These are phyloP conservation scores for Nemotelus nigrinus DNA, from an alignment of 2,888 invertebrate species.

Conservation along the genomic window DNA sequence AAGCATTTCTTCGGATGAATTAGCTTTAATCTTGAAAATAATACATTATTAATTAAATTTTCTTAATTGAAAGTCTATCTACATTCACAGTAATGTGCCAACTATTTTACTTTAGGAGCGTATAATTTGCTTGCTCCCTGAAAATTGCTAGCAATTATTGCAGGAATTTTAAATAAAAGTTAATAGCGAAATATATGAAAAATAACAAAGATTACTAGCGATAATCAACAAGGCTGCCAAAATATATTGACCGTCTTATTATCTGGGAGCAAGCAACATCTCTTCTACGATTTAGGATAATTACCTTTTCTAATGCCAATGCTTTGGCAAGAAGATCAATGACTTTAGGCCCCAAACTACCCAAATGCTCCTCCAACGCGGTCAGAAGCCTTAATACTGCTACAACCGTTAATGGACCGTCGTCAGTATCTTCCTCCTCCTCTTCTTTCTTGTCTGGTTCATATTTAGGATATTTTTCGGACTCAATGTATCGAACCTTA, in stretches of 20 bases:
- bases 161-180: not conserved
- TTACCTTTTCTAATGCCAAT: constrained; percentile 76
- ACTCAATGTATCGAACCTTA: constrained; percentile 59
- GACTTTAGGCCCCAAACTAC: constrained; percentile 84
- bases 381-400: constrained; percentile 79
- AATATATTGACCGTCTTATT: too few relatives aligned
- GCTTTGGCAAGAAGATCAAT: constrained; percentile 81
- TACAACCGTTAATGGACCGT: constrained; percentile 69
- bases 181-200: too few relatives aligned
- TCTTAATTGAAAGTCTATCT: not conserved
- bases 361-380: constrained; percentile 83
- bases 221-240: too few relatives aligned
- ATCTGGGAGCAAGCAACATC: too few relatives aligned
- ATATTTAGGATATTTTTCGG: constrained; percentile 61
- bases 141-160: not conserved
- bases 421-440: constrained; percentile 65
- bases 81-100: not conserved
- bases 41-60: constrained; percentile 1
- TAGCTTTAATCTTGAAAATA: constrained; percentile 66
- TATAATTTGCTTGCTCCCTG: not conserved
- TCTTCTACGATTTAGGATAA: too few relatives aligned
- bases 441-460: constrained; percentile 58
- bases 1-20: constrained; percentile 79
- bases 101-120: not conserved
- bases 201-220: too few relatives aligned